These are phyloP conservation scores for Heliconius eleuchia DNA, from an alignment of 1,140 invertebrate species.

Conservation along the genomic window DNA sequence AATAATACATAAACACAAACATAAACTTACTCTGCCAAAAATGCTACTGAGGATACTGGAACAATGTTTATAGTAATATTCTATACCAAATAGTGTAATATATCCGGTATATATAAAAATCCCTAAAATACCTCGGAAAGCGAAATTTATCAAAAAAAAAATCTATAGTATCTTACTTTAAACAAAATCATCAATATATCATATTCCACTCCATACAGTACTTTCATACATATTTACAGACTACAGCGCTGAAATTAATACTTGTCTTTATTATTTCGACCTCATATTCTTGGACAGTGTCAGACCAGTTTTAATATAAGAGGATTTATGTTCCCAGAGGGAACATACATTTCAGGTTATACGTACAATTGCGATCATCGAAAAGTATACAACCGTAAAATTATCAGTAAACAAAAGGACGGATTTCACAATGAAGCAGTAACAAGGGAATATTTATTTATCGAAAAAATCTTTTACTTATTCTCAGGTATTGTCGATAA, in stretches of 20 bases:
- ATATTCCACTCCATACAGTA: neutral
- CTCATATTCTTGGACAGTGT: slow-evolving; percentile 37
- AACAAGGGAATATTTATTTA: slow-evolving; percentile 7
- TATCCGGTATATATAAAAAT: too few species aligned
- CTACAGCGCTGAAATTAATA: neutral
- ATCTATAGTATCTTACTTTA: neutral
- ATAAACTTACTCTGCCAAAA: too few species aligned
- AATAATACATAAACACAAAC: too few species aligned
- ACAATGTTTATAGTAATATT: too few species aligned
- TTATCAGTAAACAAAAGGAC: slow-evolving; percentile 7
- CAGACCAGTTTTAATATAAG: slow-evolving; percentile 47
- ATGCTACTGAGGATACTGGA: too few species aligned
- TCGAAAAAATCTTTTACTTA: neutral
- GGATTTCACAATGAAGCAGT: slow-evolving; percentile 6
- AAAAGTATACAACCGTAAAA: slow-evolving; percentile 14
- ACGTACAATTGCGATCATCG: slow-evolving; percentile 32
- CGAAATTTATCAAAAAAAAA: too few species aligned
- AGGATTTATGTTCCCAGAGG: slow-evolving; percentile 45
- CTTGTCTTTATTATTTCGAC: slow-evolving; percentile 44
- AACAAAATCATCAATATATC: neutral
- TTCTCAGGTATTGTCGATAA: neutral
- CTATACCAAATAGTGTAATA: too few species aligned
- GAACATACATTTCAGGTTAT: slow-evolving; percentile 43
- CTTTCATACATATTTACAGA: neutral
- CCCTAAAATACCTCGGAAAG: too few species aligned